Percentiles rank a stretch among this genome's conserved stretches.
Conservation (phyloP, 2,113 vertebrate species). For the Nerophis ophidion region DNA sequence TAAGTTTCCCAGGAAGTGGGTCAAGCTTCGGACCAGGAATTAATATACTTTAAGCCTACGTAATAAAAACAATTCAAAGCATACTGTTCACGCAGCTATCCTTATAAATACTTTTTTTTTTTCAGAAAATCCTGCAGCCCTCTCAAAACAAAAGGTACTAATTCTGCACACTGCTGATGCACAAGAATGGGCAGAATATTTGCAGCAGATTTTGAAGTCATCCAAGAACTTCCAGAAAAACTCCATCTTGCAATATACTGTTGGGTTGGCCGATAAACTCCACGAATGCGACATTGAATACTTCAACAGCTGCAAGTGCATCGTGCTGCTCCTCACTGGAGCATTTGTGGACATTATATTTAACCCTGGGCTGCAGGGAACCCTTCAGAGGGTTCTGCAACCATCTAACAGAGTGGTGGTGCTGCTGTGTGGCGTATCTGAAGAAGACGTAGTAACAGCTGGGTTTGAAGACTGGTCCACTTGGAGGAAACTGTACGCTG, state of each 20-base stretch:
- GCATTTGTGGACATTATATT: constrained; percentile 53
- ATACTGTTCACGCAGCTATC: no score
- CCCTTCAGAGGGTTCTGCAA: constrained; percentile 50
- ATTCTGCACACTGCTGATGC: constrained; percentile 67
- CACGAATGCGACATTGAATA: constrained; percentile 42
- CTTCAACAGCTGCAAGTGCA: constrained; percentile 52
- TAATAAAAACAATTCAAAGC: not conserved
- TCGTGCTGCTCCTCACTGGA: constrained; percentile 58
- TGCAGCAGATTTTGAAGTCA: constrained; percentile 57
- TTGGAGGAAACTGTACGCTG: constrained; percentile 67
- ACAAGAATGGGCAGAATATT: constrained; percentile 68
- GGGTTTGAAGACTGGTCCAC: constrained; percentile 57
- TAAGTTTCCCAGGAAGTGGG: no score
- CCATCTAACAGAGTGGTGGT: constrained; percentile 64
- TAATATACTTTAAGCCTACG: not conserved
- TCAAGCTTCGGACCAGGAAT: not conserved
- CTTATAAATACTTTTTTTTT: constrained; percentile 3
- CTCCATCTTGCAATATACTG: constrained; percentile 43
- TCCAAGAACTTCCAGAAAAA: constrained; percentile 41
- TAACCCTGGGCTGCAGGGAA: constrained; percentile 24
- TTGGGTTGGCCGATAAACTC: constrained; percentile 24
- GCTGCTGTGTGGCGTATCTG: constrained; percentile 63
- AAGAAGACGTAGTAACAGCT: constrained; percentile 23
- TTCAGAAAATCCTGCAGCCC: constrained; percentile 31
- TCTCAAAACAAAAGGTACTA: constrained; percentile 44